A percentile compares a stretch with the other conserved stretches of the same genome.
Conservation (phyloP, 2,113 vertebrate species). For the Solea senegalensis region DNA sequence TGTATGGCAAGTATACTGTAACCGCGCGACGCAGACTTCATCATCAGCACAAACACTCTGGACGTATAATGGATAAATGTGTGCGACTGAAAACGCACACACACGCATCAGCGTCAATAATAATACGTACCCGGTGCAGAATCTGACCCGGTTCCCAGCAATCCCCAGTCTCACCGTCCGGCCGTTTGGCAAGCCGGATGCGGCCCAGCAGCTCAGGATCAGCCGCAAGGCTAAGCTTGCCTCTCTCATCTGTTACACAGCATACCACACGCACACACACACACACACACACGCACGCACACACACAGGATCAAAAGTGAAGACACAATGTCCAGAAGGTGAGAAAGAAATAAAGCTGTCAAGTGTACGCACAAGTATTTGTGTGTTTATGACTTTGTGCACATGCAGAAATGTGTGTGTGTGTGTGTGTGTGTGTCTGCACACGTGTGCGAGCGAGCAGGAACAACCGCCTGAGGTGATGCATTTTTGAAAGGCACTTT, state of each 20-base stretch:
- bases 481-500: constrained; percentile 83
- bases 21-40: constrained; percentile 60
- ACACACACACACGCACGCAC: constrained; percentile 9
- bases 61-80: constrained; percentile 41
- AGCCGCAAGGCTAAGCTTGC: no score
- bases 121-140: no score
- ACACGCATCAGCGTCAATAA: no score
- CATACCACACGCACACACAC: neutral
- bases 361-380: constrained; percentile 34
- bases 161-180: no score
- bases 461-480: constrained; percentile 79
- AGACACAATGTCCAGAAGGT: constrained; percentile 14
- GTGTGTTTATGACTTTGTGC: neutral
- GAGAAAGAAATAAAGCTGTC: constrained; percentile 14
- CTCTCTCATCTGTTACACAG: no score
- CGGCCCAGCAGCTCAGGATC: no score
- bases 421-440: constrained; percentile 21
- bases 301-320: constrained; percentile 22
- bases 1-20: constrained; percentile 23
- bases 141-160: no score
- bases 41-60: constrained; percentile 50
- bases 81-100: constrained; percentile 3
- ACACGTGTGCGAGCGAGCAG: constrained; percentile 42
- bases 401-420: constrained; percentile 8
- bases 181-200: no score